Conservation (phyloP, 2,797 vertebrate species). For the Cyprinella venusta region DNA sequence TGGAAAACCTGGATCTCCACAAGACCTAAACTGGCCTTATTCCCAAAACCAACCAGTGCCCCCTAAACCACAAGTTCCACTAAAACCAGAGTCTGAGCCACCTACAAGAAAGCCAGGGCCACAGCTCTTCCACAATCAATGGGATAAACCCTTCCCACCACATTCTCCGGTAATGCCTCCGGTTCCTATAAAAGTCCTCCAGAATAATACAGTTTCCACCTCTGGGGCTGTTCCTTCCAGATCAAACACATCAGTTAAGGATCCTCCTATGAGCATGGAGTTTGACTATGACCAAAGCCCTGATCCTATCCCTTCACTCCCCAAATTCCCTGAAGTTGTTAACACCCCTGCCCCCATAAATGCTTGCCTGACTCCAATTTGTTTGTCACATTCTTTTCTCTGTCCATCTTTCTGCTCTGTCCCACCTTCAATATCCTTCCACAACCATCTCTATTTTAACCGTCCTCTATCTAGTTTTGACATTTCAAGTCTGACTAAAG, state of each 20-base stretch:
- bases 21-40: background rate
- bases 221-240: background rate
- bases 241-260: background rate
- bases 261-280: background rate
- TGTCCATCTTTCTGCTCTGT: slow-evolving; percentile 66
- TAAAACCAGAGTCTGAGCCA: background rate
- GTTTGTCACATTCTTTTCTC: slow-evolving; percentile 59
- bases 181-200: background rate
- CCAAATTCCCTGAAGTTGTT: background rate
- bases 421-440: slow-evolving; percentile 65
- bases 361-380: background rate
- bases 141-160: background rate
- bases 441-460: slow-evolving; percentile 68
- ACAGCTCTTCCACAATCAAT: background rate
- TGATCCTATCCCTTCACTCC: background rate
- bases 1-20: background rate
- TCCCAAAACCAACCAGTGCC: background rate
- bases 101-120: background rate
- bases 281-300: background rate
- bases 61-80: background rate
- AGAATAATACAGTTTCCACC: background rate
- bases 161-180: background rate
- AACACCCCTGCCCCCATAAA: background rate
- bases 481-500: background rate
- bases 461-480: slow-evolving; percentile 33